Conservation (phyloP, 2,113 vertebrate species). For the Corythornis madagascariensis region DNA sequence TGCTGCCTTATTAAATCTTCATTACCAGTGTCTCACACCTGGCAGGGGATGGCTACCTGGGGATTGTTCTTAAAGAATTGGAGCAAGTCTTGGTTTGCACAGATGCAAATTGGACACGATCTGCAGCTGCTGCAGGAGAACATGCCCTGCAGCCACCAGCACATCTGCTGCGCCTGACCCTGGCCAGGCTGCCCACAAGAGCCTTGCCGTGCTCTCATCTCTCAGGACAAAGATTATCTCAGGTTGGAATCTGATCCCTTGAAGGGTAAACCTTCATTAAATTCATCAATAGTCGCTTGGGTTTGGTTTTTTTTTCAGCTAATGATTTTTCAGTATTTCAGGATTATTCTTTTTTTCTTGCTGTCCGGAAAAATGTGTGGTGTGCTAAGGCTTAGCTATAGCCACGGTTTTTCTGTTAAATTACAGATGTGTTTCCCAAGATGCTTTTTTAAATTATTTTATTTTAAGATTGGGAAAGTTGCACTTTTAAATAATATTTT, state of each 20-base stretch:
- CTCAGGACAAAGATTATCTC: not conserved
- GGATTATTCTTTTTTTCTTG: not conserved
- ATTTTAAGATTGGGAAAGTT: not conserved
- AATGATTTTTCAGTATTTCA: not conserved
- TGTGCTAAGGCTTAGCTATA: not conserved
- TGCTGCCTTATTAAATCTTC: not conserved
- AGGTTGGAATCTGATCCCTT: not conserved
- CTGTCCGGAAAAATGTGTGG: not conserved
- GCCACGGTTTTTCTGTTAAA: not conserved
- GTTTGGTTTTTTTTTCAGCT: not conserved
- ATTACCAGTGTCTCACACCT: not conserved
- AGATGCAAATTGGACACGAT: not conserved
- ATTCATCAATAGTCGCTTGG: not conserved
- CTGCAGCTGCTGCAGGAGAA: not conserved
- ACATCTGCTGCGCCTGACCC: not conserved
- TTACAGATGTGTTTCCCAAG: not conserved
- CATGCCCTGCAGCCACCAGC: not conserved
- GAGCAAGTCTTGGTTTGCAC: not conserved
- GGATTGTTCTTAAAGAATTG: not conserved
- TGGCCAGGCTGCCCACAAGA: fast-evolving
- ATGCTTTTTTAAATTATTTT: too few species aligned
- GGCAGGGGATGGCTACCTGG: not conserved
- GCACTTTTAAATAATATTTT: not conserved
- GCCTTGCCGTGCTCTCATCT: not conserved
- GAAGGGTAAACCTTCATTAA: not conserved